Conservation (phyloP, 2,888 invertebrate species). For the Lasioglossum calceatum region DNA sequence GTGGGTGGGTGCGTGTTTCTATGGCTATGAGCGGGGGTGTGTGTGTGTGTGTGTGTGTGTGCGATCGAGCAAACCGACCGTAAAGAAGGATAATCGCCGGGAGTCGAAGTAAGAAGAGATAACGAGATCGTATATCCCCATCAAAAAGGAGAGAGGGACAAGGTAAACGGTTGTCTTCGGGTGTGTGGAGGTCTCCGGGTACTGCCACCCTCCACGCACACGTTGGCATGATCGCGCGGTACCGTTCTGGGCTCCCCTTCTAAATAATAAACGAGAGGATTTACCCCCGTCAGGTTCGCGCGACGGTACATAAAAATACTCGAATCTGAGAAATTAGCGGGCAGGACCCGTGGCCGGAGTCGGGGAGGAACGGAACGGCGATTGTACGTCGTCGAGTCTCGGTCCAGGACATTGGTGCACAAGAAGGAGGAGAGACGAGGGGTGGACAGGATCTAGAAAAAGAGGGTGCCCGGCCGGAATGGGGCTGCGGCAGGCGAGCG, state of each 20-base stretch:
- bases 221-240: constrained; percentile 1
- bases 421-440: constrained; percentile 40
- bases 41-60: neutral
- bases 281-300: constrained; percentile 78
- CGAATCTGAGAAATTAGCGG: constrained; percentile 85
- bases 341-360: constrained; percentile 75
- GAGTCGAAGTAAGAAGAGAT: constrained; percentile 71
- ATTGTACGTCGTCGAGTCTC: constrained; percentile 45
- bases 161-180: constrained; percentile 61
- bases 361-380: constrained; percentile 64
- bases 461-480: constrained; percentile 41
- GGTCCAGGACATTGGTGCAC: constrained; percentile 23
- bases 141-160: constrained; percentile 64
- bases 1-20: neutral
- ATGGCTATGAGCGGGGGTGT: neutral
- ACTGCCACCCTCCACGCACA: constrained; percentile 13
- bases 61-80: constrained; percentile 58
- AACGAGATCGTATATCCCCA: constrained; percentile 67
- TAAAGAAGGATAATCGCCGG: constrained; percentile 67
- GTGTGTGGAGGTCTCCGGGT: constrained; percentile 22
- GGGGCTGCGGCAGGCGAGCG: constrained; percentile 36
- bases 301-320: constrained; percentile 83
- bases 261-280: constrained; percentile 85
- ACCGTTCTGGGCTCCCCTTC: constrained; percentile 67
- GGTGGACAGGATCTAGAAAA: constrained; percentile 54